A percentile compares a stretch with the other conserved stretches of the same genome.
These are phyloP conservation scores for Sciurus niger DNA, from an alignment of 2,113 vertebrate species.

Conservation along the genomic window DNA sequence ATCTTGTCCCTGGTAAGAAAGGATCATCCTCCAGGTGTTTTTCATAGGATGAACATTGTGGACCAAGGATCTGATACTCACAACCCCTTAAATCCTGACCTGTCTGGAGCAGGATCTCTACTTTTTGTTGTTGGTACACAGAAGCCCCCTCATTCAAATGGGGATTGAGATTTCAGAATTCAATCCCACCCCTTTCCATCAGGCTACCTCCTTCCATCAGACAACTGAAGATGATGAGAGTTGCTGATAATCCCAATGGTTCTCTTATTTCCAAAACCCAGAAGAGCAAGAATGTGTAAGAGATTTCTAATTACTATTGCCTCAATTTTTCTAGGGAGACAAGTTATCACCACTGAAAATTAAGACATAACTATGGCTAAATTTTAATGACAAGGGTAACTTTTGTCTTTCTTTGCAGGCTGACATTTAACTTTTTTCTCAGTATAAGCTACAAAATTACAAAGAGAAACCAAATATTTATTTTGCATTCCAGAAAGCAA, in stretches of 20 bases:
- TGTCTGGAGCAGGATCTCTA: background rate
- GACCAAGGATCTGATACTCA: background rate
- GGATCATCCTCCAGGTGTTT: background rate
- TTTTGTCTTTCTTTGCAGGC: constrained; percentile 14
- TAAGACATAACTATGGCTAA: constrained; percentile 32
- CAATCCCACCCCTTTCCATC: background rate
- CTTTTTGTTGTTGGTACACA: background rate
- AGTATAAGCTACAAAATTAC: constrained; percentile 16
- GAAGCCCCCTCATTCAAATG: background rate
- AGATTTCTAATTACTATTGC: background rate
- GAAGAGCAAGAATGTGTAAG: background rate
- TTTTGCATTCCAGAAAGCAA: constrained; percentile 10
- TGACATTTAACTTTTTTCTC: constrained; percentile 11
- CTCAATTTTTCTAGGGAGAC: constrained; percentile 29
- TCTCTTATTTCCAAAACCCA: background rate
- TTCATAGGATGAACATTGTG: background rate
- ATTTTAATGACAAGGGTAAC: background rate
- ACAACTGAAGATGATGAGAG: background rate
- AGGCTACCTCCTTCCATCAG: background rate
- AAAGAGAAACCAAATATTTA: background rate
- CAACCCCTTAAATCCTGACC: background rate
- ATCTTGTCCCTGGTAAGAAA: background rate
- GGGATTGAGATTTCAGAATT: background rate
- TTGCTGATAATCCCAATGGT: background rate
- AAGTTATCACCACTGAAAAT: constrained; percentile 39